Base-by-base conservation (phyloP, 2,888 invertebrate genomes). In the Ceramica pisi region DNA sequence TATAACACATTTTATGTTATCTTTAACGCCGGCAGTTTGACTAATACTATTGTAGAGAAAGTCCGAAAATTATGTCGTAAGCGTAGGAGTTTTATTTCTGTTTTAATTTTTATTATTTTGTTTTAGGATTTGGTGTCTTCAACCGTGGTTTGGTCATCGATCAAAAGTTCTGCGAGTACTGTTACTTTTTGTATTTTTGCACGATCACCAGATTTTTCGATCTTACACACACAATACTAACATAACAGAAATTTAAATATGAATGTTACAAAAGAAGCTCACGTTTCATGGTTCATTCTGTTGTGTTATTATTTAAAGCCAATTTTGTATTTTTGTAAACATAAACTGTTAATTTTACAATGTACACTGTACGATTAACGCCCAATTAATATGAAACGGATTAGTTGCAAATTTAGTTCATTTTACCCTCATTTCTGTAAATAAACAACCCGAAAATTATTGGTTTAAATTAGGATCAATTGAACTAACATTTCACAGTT, bases 1-100 rank as follows among this genome's bases (percentile, higher is more conserved):
- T 89, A 89, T 84, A 84, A 83, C 80, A 73, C 62, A 67, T 86
- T 87, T 87, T 85, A 87, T 86, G 68, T 76, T 71, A 64, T 76
- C 69, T 80, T 77, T 78, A 71, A 75, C 74, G 79, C 76, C 67
- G 53, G 71, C 84, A 53, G 63, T 83, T 76, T 71, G 66, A 75
- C 71, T 72, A 78, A 77, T 73, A 64, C 59, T 73, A 75, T 75
- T 71, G 74, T 62, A 62, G 81, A 78, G 85, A 87, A 84, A 83
- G 83, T 81, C 67, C 56, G 73, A 84, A 86, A 77, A 80, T 86
- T 81, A 83, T 84, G 78, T 76, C 38, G 23, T 59, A 21, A 59
- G 74, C 48, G 88, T 88, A 75, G 88, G 89, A 78, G 85, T 77
- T 78, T 81, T 79, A 80, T 81, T 79, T 83, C 62, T 84, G 60